phyloP scores from a whole-genome alignment of 2,113 vertebrate genomes.

The Pandion haliaetus region DNA sequence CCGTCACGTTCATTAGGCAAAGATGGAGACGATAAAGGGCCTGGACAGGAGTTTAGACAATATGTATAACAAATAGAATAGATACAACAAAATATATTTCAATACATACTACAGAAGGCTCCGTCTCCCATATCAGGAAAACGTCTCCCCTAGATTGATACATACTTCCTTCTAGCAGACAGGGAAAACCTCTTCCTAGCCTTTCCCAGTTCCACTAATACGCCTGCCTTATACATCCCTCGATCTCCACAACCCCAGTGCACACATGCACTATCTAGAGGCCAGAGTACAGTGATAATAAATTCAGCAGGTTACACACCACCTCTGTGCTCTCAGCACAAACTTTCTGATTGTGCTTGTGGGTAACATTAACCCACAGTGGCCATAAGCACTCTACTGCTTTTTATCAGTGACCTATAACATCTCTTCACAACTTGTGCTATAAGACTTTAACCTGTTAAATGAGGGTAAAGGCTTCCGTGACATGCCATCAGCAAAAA shows the following conservation, averaged over 20 bases:
- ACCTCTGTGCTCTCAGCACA: neutral
- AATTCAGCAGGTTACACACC: neutral
- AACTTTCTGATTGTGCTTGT: neutral
- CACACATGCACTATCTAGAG: neutral
- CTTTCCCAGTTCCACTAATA: neutral
- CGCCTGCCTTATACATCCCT: neutral
- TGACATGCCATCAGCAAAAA: neutral
- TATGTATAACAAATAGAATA: neutral
- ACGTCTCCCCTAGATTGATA: neutral
- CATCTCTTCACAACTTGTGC: neutral
- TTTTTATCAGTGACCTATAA: constrained; percentile 23
- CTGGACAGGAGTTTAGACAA: neutral
- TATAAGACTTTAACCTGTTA: neutral
- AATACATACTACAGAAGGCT: neutral
- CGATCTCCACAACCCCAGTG: neutral
- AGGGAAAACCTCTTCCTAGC: neutral
- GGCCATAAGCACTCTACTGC: neutral
- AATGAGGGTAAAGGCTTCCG: neutral
- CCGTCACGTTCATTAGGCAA: neutral
- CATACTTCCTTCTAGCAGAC: neutral
- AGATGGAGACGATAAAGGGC: neutral
- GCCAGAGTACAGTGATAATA: neutral
- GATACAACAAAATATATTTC: neutral
- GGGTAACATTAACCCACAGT: neutral
- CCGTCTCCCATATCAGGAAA: neutral